Base-by-base conservation (phyloP, 2,888 invertebrate genomes). In the Panzeria rudis region DNA sequence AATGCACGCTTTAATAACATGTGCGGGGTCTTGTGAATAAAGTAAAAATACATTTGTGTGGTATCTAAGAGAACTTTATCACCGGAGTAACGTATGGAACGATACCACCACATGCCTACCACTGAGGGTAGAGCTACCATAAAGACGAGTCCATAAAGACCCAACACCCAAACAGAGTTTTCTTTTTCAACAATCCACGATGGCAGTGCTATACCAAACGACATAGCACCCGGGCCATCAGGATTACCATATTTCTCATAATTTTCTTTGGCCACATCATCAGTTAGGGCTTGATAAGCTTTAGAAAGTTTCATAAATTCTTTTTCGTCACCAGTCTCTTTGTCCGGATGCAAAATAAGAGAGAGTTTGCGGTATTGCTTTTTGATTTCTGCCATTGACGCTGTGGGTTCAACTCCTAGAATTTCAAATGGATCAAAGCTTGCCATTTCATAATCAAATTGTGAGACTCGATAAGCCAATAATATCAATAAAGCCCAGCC, bases 121-220 rank as follows among this genome's bases (percentile, higher is more conserved):
- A 95, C 96, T 75, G 96, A 96, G 29, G 97, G 97, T 91, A 99
- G 93, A 54, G 98, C 97, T 78, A 99, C 96, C 99, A 99, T 99
- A 92, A 99, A 99, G 1, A 99, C 97, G 69, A 99, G 94, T 5
- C 97, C 98, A 93, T 99, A 99, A 1, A 98, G 94, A 4, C 98
- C 98, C 66, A 99, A 94, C 7, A 98, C 99, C 98, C 98, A 99
- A 29, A 99, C 96, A 88, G 99, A 99, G 92, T 99, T 99, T 93
- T 99, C 98, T 92, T 99, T 98, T 91, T 99, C 99, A 11, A 99
- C 98, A 92, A 99, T 98, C 99, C 99, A 99, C 75, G 99, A 99
- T 7, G 99, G 99, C 73, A 99, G 93, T 8, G 99, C 99, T 91
- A 99, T 99, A 81, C 99, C 99, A 94, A 99, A 99, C 89, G 98